A percentile compares a stretch with the other conserved stretches of the same genome.
phyloP scores from a whole-genome alignment of 2,888 invertebrate species.

The Vanessa cardui region DNA sequence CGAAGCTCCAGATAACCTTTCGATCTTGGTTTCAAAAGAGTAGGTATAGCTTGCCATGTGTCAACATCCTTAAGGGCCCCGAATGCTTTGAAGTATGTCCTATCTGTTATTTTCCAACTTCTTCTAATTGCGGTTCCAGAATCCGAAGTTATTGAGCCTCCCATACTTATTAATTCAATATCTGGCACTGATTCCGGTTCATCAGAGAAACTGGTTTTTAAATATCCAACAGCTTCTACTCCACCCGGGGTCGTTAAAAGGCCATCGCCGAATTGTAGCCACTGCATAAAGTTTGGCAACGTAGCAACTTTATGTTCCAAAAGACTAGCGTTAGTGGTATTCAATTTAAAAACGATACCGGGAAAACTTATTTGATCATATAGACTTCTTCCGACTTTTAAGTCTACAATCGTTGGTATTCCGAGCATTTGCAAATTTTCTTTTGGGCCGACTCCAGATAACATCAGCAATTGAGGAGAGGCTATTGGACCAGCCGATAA shows the following conservation, averaged over 20 bases:
- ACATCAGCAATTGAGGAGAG: constrained; percentile 95
- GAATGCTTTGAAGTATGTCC: constrained; percentile 82
- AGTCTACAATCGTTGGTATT: constrained; percentile 84
- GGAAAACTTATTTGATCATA: constrained; percentile 84
- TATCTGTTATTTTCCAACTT: constrained; percentile 82
- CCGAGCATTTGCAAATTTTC: constrained; percentile 81
- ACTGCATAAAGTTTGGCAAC: constrained; percentile 67
- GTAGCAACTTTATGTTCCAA: constrained; percentile 71
- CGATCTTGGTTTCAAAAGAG: constrained; percentile 89
- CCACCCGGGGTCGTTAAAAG: constrained; percentile 84
- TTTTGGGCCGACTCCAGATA: constrained; percentile 88
- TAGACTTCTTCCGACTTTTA: constrained; percentile 86
- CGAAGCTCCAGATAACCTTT: constrained; percentile 87
- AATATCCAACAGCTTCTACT: constrained; percentile 86
- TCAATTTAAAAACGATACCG: constrained; percentile 75
- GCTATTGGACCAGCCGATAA: constrained; percentile 93
- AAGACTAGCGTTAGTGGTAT: constrained; percentile 70
- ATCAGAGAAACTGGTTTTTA: constrained; percentile 82
- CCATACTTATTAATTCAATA: constrained; percentile 85
- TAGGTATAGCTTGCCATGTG: constrained; percentile 86
- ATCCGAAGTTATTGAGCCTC: constrained; percentile 85
- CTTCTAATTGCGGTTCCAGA: constrained; percentile 76
- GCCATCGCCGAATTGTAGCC: constrained; percentile 79
- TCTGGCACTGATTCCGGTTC: constrained; percentile 84
- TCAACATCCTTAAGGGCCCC: constrained; percentile 79